phyloP scores from a whole-genome alignment of 1,140 invertebrate genomes.

The Lucilia sericata region DNA sequence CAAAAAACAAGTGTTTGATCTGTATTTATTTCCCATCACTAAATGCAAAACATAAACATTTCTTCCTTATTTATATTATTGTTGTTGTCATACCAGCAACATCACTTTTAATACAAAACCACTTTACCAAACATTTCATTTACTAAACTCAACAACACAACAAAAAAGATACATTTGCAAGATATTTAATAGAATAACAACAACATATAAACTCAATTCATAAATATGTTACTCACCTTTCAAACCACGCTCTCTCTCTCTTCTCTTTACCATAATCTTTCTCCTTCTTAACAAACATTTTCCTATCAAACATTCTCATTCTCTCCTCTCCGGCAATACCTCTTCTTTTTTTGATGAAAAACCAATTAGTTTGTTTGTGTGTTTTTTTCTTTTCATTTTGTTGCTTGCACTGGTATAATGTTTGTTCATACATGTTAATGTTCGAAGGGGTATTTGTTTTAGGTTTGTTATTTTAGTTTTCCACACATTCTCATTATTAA shows the following conservation, averaged over 20 bases:
- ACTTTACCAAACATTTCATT: no score
- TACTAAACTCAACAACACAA: no score
- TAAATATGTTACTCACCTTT: conserved; percentile 5
- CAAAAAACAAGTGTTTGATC: no score
- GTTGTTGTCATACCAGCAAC: no score
- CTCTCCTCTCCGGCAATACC: neutral
- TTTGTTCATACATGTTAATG: neutral
- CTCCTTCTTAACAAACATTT: neutral
- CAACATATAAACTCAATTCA: neutral
- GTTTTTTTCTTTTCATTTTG: neutral
- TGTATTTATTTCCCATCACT: no score
- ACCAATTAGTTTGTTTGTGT: neutral
- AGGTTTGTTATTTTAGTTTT: neutral
- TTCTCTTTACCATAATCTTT: neutral
- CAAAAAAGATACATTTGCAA: no score
- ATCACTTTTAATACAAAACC: no score
- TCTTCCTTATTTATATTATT: no score
- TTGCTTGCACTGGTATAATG: neutral
- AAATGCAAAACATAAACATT: no score
- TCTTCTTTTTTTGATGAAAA: neutral
- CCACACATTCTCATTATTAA: neutral
- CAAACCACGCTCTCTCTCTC: neutral
- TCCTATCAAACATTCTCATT: no score
- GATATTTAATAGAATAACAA: neutral
- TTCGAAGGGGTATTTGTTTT: neutral